These are phyloP conservation scores for Propithecus coquereli DNA, from an alignment of 2,113 vertebrate genomes.

Conservation along the genomic window DNA sequence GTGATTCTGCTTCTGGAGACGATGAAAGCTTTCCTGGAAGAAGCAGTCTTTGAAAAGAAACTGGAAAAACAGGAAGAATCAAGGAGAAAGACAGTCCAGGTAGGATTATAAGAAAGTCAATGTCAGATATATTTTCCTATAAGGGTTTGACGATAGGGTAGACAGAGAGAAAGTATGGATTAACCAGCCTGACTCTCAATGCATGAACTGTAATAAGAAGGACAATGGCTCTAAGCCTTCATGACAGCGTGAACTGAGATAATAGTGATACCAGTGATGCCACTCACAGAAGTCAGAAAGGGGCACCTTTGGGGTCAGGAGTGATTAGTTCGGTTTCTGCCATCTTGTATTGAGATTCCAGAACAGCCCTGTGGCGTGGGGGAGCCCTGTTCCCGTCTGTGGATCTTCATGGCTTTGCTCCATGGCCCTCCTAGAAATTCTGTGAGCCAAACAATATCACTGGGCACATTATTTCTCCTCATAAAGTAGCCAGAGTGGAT, in stretches of 20 bases:
- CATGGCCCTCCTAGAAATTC: not conserved
- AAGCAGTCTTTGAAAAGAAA: not conserved
- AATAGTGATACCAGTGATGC: not conserved
- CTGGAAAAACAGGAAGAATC: not conserved
- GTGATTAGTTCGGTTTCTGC: not conserved
- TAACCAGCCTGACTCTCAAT: not conserved
- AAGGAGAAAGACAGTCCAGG: not conserved
- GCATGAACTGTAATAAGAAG: not conserved
- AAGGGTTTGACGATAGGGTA: not conserved
- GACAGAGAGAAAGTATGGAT: not conserved
- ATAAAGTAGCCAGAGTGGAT: not conserved
- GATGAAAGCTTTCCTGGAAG: not conserved
- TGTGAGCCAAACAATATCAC: not conserved
- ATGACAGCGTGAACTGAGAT: too few relatives aligned
- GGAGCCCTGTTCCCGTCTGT: not conserved
- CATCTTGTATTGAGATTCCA: not conserved
- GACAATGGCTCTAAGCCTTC: not conserved
- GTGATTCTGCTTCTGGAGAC: not conserved
- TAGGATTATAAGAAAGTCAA: not conserved
- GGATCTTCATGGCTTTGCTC: not conserved
- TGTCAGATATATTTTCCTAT: not conserved
- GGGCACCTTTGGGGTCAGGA: not conserved
- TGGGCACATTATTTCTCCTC: not conserved
- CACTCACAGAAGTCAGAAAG: not conserved
- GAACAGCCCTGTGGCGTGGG: not conserved